Base-by-base conservation (phyloP, 37 sponge, comb jelly and placozoan genomes). In the Ianthella basta region DNA sequence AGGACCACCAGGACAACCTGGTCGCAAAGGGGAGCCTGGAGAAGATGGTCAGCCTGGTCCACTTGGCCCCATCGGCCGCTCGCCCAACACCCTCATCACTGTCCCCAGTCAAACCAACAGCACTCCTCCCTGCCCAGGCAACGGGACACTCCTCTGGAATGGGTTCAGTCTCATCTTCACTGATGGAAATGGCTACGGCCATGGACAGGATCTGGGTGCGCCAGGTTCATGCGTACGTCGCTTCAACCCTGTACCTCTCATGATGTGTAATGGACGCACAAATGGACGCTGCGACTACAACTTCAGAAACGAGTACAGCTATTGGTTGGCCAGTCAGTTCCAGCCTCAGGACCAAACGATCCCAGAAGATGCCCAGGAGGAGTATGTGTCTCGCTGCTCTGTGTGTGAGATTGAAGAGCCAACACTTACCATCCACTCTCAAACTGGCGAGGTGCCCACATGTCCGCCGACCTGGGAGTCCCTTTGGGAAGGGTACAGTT, bases 401-500 rank as follows among this genome's bases (percentile, higher is more conserved):
- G 88, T 87, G 74, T 87, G 88, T 57, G 83, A 84, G 41, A 65
- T 60, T 36, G 44, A 4, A 0, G 24, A 73, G 20, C 61, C 65
- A 16, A 57, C 56, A 21, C 20, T 83, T 1, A 84, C 88, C 36
- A 60, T 87, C 25, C 88, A 87, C 59, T 35, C 34, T 72, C 88
- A 87, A 50, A 56, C 72, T 25, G 33, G 15, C n/a, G 59, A 55
- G 25, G 37, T 12, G 3, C 83, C 88, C 24, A 64, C 72, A n/a
- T 87, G 88, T 40, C 88, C 83, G 20, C n/a, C 24, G 0, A 56
- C 24, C 24, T 87, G 84, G 84, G 63, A 50, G 14, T 32, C 40
- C 60, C 50, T 87, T n/a, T 87, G 88, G 88, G 59, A 69, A 4
- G 88, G 88, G 15, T 87, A 83, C 75, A 87, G 88, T 83, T 87